Evolutionary conservation across 2,113 vertebrate genomes (phyloP).

Genomic region (Salvelinus fontinalis): DNA sequence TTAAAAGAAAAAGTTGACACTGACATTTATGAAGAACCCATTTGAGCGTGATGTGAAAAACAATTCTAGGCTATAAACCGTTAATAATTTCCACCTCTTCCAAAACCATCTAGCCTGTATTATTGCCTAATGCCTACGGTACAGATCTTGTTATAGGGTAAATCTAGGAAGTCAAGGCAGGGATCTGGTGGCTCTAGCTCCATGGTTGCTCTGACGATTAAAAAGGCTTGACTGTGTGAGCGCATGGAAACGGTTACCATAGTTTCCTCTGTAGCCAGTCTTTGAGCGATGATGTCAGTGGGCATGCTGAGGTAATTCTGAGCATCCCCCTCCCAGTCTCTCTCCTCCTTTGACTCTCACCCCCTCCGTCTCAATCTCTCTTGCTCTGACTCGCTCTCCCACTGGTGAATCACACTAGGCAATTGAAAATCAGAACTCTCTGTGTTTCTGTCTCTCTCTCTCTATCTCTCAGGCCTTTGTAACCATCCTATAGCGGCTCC

Average conservation of each 20-base stretch:
- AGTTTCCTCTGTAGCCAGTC: conserved; percentile 78
- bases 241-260: conserved; percentile 79
- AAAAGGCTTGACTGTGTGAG: conserved; percentile 62
- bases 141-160: not conserved
- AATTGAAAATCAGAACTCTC: conserved; percentile 52
- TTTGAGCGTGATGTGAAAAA: not conserved
- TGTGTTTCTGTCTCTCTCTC: conserved; percentile 4
- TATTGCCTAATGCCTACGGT: not conserved
- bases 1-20: not conserved
- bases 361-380: not conserved
- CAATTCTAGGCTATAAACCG: not conserved
- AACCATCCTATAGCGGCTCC: not conserved
- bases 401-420: conserved; percentile 70
- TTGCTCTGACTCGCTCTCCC: conserved; percentile 12
- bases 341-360: conserved; percentile 3
- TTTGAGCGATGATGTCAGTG: conserved; percentile 81
- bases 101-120: not conserved
- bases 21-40: not conserved
- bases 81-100: not conserved
- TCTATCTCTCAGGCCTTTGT: not conserved
- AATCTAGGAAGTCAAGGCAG: not conserved
- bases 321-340: conserved; percentile 49
- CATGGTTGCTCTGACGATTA: not conserved
- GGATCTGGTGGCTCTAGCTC: not conserved
- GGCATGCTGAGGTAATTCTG: conserved; percentile 72